Base-by-base conservation (phyloP, 2,888 invertebrate genomes). In the Synanthedon myopaeformis region DNA sequence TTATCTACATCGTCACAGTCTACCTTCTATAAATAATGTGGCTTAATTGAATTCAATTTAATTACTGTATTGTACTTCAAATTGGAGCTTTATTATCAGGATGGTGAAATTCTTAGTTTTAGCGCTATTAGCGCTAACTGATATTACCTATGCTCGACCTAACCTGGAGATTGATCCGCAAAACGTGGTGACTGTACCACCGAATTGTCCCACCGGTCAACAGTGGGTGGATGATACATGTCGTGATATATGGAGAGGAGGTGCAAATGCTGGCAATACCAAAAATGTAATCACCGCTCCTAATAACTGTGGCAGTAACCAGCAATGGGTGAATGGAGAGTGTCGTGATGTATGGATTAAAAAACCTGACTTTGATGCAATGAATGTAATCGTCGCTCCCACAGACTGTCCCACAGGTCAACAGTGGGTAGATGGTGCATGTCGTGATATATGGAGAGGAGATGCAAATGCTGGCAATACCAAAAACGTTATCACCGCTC, bases 11-110 rank as follows among this genome's bases (percentile, higher is more conserved):
- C 62, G 62, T 61, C 59, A 61, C 52, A 28, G 41, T 51, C 19
- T 48, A 51, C 41, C 41, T 45, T n/a, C 13, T 42, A 51, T 45
- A 45, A 35, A 35, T 35, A 35, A 13, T 11, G 45, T 59, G 62
- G 69, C 68, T n/a, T 64, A 70, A 65, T 60, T 56, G 56, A 62
- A 69, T 69, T 64, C 69, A 61, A 66, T 61, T 55, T 63, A 66
- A 66, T 69, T 65, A 69, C 56, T 60, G 61, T 62, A 60, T 54
- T 53, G 13, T 13, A 10, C 13, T 13, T n/a, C 45, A 8, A 1
- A 1, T n/a, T 45, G 45, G 35, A 35, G 13, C 13, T 45, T 45
- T 13, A 13, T n/a, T n/a, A 12, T 13, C 6, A 13, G 45, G 45
- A 14, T n/a, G 45, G 45, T 45, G 4, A 45, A 8, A 45, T 45